Conservation (phyloP, 1,140 invertebrate species). For the Lithobius niger region DNA sequence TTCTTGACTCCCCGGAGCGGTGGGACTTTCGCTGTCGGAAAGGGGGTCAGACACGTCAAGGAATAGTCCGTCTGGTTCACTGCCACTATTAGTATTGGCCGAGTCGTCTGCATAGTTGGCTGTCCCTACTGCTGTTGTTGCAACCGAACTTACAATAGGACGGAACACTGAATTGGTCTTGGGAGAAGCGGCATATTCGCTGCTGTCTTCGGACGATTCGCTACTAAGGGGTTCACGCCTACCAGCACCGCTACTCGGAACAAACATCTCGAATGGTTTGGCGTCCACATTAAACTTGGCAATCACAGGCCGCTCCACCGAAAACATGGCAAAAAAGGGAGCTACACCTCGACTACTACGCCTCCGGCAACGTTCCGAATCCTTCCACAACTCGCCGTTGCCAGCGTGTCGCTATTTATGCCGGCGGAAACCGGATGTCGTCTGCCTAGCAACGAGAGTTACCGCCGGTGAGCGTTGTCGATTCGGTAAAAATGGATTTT, state of each 20-base stretch:
- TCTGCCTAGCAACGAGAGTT: too few relatives aligned
- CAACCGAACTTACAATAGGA: too few relatives aligned
- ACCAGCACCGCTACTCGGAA: background rate
- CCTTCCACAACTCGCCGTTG: too few relatives aligned
- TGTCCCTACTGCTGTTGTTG: background rate
- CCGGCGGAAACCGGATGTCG: background rate
- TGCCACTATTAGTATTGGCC: background rate
- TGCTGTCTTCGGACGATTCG: conserved; percentile 4
- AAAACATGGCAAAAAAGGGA: background rate
- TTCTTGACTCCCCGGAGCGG: background rate
- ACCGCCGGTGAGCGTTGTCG: too few relatives aligned
- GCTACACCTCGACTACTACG: too few relatives aligned
- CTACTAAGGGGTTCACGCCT: background rate
- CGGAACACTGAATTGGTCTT: too few relatives aligned
- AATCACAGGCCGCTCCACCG: background rate
- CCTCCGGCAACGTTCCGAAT: too few relatives aligned
- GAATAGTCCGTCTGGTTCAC: background rate
- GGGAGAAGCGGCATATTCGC: background rate
- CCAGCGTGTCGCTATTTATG: conserved; percentile 2
- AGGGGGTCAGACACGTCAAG: background rate
- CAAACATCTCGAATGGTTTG: background rate
- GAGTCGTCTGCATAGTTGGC: background rate
- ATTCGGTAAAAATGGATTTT: too few relatives aligned
- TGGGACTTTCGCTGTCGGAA: background rate
- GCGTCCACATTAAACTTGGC: conserved; percentile 4